Evolutionary conservation across 2,797 vertebrate genomes (phyloP), one percentile per base, ranked within the genome.

Genomic region (Hippoglossus hippoglossus): DNA sequence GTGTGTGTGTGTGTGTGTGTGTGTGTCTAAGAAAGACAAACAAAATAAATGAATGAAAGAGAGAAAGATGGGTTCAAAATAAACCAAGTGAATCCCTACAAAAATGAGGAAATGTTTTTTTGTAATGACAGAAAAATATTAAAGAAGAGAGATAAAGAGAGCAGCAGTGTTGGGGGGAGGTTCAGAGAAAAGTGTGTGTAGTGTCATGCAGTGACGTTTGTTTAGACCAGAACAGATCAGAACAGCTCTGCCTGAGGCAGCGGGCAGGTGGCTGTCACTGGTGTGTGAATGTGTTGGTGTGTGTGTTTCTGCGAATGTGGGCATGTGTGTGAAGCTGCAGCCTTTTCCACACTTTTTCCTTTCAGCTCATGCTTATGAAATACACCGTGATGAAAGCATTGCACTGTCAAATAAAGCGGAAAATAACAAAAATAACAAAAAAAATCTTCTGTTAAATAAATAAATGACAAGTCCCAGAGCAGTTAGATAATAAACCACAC

Each of bases 211-310:
- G 93, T 95, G 96, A 95, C 90, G 88, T 94, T 94, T 93, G 94
- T 95, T 96, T 95, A 95, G 96, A 96, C 95, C 95, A 96, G 96
- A 96, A 95, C 95, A 95, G 95, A 94, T 93, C 93, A 90, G 95
- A 94, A 90, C 91, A 91, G 94, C 68, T 56, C 41, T 41, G 92
- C 91, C 91, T 52, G 79, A 81, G 93, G 94, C 93, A 93, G 90
- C 86, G 93, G 92, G 94, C 95, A 96, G 96, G 96, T 96, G 96
- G 96, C 93, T 94, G 93, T 93, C 94, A 89, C 87, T 87, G 82
- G 69, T 84, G 88, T 88, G 84, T 92, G 89, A 86, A 83, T 70
- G 47, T 79, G 78, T 80, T 66, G 65, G 75, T 70, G 53, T 65
- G 71, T 68, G 66, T 71, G 60, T 59, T 19, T 65, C 56, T 62